Conservation (phyloP, 1,140 invertebrate species). For the Fopius arisanus region DNA sequence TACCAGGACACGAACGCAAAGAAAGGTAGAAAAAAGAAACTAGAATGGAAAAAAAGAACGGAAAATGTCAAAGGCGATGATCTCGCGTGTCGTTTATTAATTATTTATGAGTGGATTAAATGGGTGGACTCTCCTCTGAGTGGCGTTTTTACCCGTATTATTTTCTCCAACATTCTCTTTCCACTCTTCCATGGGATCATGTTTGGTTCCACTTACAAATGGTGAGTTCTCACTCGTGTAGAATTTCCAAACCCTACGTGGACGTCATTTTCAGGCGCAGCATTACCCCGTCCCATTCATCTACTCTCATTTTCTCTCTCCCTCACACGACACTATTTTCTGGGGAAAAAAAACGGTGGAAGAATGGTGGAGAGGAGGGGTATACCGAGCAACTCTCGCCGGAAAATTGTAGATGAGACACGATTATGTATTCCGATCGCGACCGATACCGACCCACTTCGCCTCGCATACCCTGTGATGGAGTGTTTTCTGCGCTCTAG, state of each 20-base stretch:
- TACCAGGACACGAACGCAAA: neutral
- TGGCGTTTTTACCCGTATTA: slow-evolving; percentile 21
- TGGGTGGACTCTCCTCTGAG: neutral
- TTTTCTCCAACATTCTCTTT: neutral
- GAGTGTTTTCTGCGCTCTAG: slow-evolving; percentile 53
- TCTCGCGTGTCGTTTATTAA: slow-evolving; percentile 35
- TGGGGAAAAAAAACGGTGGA: slow-evolving; percentile 32
- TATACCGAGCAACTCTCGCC: slow-evolving; percentile 21
- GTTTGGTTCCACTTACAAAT: slow-evolving; percentile 15
- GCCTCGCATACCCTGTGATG: slow-evolving; percentile 47
- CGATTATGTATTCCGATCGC: slow-evolving; percentile 60
- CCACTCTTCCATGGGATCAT: neutral
- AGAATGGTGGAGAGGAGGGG: neutral
- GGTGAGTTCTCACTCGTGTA: slow-evolving; percentile 13
- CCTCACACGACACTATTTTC: slow-evolving; percentile 19
- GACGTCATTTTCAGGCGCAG: neutral
- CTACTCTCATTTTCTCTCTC: slow-evolving; percentile 23
- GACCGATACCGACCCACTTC: slow-evolving; percentile 50
- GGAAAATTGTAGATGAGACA: slow-evolving; percentile 58
- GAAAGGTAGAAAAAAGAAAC: neutral
- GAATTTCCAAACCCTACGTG: slow-evolving; percentile 1
- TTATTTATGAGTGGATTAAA: slow-evolving; percentile 35
- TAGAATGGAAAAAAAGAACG: neutral
- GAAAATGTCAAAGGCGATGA: slow-evolving; percentile 1
- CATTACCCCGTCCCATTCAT: slow-evolving; percentile 13